These are phyloP conservation scores for Metridium senile DNA, from an alignment of 92 coral and sea anemone species.

Conservation along the genomic window DNA sequence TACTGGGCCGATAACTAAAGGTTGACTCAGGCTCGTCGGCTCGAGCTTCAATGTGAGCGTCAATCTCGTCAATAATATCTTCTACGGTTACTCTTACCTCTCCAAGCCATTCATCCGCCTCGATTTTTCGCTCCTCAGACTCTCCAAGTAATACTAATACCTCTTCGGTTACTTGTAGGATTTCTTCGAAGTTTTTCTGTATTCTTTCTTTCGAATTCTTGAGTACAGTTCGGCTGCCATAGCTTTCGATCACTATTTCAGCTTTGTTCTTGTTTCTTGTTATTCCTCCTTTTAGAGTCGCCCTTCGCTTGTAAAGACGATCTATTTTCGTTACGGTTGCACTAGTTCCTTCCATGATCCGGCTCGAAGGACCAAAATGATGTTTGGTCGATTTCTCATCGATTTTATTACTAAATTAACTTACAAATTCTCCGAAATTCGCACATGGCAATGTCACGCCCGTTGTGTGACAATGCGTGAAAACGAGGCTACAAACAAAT, in stretches of 20 bases:
- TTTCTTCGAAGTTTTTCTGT: background rate
- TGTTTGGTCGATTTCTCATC: background rate
- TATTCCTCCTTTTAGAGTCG: constrained; percentile 22
- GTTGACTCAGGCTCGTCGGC: constrained; percentile 2
- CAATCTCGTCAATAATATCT: constrained; percentile 27
- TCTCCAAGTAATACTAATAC: background rate
- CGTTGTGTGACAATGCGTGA: too few species aligned
- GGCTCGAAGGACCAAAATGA: constrained; percentile 3
- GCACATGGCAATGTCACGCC: too few species aligned
- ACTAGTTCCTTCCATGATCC: too few species aligned
- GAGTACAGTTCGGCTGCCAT: constrained; percentile 39
- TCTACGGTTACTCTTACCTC: constrained; percentile 30
- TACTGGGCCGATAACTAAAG: constrained; percentile 7
- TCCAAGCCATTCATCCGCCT: constrained; percentile 31
- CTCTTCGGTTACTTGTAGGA: background rate
- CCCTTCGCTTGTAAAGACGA: background rate
- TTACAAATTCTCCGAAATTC: too few species aligned
- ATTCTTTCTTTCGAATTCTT: background rate
- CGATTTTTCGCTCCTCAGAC: background rate
- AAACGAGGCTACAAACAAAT: too few species aligned
- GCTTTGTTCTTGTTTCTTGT: constrained; percentile 35
- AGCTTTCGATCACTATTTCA: background rate
- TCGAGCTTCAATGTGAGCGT: constrained; percentile 20
- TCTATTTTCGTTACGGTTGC: background rate
- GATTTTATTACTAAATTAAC: too few species aligned